Conservation (phyloP, 1,140 invertebrate species). For the Ectropis grisescens region DNA sequence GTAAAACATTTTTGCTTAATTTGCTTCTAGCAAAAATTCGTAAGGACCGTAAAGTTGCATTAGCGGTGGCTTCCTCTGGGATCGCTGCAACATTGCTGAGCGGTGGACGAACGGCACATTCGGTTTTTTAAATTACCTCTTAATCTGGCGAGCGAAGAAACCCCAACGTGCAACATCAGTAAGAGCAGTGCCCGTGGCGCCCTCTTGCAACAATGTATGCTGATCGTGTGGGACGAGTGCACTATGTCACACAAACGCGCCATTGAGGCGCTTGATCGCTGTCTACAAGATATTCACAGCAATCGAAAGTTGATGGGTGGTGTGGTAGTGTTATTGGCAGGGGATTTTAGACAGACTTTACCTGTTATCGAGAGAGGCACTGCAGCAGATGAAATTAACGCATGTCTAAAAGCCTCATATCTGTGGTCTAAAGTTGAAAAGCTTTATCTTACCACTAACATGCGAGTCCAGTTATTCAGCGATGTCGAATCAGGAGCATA, state of each 20-base stretch:
- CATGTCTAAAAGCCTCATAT: constrained; percentile 25
- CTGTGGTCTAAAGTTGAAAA: constrained; percentile 18
- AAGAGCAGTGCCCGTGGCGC: constrained; percentile 13
- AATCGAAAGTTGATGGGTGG: constrained; percentile 16
- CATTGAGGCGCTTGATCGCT: constrained; percentile 37
- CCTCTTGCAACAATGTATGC: constrained; percentile 22
- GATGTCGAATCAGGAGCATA: constrained; percentile 18
- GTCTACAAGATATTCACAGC: constrained; percentile 29
- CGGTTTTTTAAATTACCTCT: constrained; percentile 38
- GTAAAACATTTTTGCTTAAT: constrained; percentile 5
- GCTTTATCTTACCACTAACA: constrained; percentile 21
- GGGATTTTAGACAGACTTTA: constrained; percentile 67
- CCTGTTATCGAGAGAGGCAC: constrained; percentile 53
- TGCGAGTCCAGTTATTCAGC: constrained; percentile 21
- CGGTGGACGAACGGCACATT: constrained; percentile 1
- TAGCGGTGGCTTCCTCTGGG: constrained; percentile 1
- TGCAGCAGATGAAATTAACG: constrained; percentile 53
- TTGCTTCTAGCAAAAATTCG: constrained; percentile 17
- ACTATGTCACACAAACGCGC: constrained; percentile 38
- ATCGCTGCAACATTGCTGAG: background rate
- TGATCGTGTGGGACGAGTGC: constrained; percentile 50
- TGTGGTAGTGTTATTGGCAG: constrained; percentile 19
- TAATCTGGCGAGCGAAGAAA: constrained; percentile 19
- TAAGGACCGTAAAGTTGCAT: background rate
- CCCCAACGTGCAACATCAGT: constrained; percentile 14